Conservation (phyloP, 53 echinoderm and acorn worm species). For the Apostichopus leukothele region DNA sequence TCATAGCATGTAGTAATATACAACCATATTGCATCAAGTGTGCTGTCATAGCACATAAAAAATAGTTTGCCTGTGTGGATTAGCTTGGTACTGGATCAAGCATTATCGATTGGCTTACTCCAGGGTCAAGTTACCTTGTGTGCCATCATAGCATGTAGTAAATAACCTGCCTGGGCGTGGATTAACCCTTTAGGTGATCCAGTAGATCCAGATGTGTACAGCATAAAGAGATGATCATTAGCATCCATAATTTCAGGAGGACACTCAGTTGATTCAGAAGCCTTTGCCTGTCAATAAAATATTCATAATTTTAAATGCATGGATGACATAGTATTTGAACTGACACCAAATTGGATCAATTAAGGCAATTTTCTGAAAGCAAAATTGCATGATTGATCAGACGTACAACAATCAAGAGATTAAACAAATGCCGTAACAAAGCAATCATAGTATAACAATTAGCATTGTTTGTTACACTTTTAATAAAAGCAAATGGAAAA, state of each 20-base stretch:
- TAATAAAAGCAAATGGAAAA: too few relatives aligned
- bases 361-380: too few relatives aligned
- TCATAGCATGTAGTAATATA: neutral
- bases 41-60: neutral
- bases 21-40: neutral
- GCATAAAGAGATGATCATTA: conserved; percentile 92
- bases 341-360: too few relatives aligned
- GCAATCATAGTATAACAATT: too few relatives aligned
- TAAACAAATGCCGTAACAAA: too few relatives aligned
- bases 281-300: conserved; percentile 64
- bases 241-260: conserved; percentile 75
- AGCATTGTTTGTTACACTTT: too few relatives aligned
- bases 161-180: conserved; percentile 91
- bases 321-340: too few relatives aligned
- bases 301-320: neutral
- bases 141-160: conserved; percentile 82
- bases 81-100: neutral
- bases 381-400: too few relatives aligned
- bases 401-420: too few relatives aligned
- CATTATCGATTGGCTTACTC: neutral
- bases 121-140: conserved; percentile 63
- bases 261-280: conserved; percentile 84
- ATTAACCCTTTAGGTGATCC: conserved; percentile 85
- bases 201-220: conserved; percentile 95
- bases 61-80: neutral